Percentiles rank a stretch among this genome's conserved stretches.
Conservation (phyloP, 2,113 vertebrate genomes). For the Lathamus discolor region DNA sequence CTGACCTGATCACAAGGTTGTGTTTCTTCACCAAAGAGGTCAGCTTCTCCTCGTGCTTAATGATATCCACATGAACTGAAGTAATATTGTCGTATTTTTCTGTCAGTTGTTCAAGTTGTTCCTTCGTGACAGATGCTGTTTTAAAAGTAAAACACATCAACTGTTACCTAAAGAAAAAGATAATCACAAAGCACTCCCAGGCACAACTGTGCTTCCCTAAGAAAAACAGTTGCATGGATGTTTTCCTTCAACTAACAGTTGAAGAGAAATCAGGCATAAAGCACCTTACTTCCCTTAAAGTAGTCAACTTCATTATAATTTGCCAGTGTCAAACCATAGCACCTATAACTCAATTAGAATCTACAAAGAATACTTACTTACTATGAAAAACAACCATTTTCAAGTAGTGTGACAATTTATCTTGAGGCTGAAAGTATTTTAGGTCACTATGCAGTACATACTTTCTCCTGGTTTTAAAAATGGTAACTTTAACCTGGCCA, state of each 20-base stretch:
- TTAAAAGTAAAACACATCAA: slow-evolving; percentile 12
- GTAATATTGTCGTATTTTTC: slow-evolving; percentile 82
- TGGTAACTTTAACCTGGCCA: neutral
- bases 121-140: slow-evolving; percentile 83
- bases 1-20: slow-evolving; percentile 91
- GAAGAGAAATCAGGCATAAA: neutral
- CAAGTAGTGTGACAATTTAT: neutral
- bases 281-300: neutral
- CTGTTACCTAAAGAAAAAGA: neutral
- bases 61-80: slow-evolving; percentile 80
- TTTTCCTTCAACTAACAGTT: neutral
- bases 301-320: neutral
- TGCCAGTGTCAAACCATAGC: neutral
- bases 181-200: neutral
- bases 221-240: neutral
- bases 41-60: slow-evolving; percentile 82
- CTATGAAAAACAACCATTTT: neutral
- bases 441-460: neutral
- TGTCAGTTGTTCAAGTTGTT: slow-evolving; percentile 84
- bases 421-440: neutral
- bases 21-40: slow-evolving; percentile 87
- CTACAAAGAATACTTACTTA: neutral
- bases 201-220: neutral
- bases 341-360: neutral
- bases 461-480: neutral